Base-by-base conservation (phyloP, 2,888 invertebrate species). In the Glaucopsyche alexis region DNA sequence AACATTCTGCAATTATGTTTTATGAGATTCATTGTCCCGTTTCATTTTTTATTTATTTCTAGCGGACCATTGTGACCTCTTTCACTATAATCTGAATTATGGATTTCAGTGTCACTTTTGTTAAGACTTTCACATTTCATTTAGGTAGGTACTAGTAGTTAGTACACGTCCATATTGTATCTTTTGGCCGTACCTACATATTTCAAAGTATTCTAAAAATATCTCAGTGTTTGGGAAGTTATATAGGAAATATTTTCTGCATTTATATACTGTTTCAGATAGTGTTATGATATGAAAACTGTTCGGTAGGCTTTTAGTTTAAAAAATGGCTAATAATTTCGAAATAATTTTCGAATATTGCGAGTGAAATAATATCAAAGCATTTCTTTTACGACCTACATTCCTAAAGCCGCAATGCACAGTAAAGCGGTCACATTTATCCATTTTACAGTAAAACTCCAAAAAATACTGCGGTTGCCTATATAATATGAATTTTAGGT, bases 321-420 rank as follows among this genome's bases (percentile, higher is more conserved):
- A 9, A 29, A 60, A 49, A 60, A 60, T 38, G 7, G 60, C 60
- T 60, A 60, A 60, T 60, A 19, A 60, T 60, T 60, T 29, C 55
- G 52, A 55, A 55, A 19, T 55, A 16, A 42, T 55, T 55, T 55
- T 55, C 60, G 7, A 13, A 60, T 60, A 38, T 60, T 60, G 60
- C 29, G 29, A 60, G 60, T 60, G 60, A 60, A 60, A 60, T 60
- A 60, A 29, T 60, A 60, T 38, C 60, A 60, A 60, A 60, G 60
- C 60, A 38, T 60, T 60, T 60, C 29, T 60, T 60, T 60, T 60
- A 60, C 29, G 29, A 60, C 60, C 60, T 60, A 60, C 60, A 60
- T 60, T 60, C 60, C 60, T 60, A 29, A 60, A 38, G 60, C 60
- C 60, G 60, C 60, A 60, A 60, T 60, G 60, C 29, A 60, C 60